Base-by-base conservation (phyloP, 2,113 vertebrate species). In the Halichoeres trimaculatus region DNA sequence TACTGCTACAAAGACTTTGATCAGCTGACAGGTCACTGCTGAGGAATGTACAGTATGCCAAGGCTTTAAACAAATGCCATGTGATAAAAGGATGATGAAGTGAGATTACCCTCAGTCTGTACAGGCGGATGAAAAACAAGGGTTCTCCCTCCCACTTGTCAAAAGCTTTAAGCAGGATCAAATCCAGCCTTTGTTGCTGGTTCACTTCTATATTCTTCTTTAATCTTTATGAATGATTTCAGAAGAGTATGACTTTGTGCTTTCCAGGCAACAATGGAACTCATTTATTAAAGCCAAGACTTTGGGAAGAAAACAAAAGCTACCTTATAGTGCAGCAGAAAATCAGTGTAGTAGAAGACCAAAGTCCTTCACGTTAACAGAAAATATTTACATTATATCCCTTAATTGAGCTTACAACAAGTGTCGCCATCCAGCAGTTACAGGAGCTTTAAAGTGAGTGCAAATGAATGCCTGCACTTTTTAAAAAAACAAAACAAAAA, bases 11-110 rank as follows among this genome's bases (percentile, higher is more conserved):
- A 34, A 77, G 26, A 17, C 56, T 67, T 26, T 68, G 69, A 84
- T 93, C 91, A 91, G 81, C 84, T 92, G 90, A 93, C 83, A 80
- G 60, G 81, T 88, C 84, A 88, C 61, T 66, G 61, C 45, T 34
- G 62, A 77, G 83, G 88, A 92, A 91, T 91, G 83, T 89, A 91
- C 89, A 90, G 83, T 86, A 84, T 87, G 88, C 62, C 78, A 52
- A 61, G 52, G 81, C 71, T 89, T 92, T 88, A 80, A 85, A 87
- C 67, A 83, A 64, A 81, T 52, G 80, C 88, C 91, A 92, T 92
- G 92, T 92, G 91, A 89, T 77, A 73, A 74, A 74, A 84, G 69
- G 64, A 81, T 67, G 76, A 86, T 83, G 84, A 80, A 81, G 86
- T 56, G 82, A 85, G 81, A 88, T 90, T 89, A 90, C 70, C 55